A percentile compares a stretch with the other conserved stretches of the same genome.
Evolutionary conservation across 2,113 vertebrate genomes (phyloP).

Genomic region (Pterocles gutturalis): DNA sequence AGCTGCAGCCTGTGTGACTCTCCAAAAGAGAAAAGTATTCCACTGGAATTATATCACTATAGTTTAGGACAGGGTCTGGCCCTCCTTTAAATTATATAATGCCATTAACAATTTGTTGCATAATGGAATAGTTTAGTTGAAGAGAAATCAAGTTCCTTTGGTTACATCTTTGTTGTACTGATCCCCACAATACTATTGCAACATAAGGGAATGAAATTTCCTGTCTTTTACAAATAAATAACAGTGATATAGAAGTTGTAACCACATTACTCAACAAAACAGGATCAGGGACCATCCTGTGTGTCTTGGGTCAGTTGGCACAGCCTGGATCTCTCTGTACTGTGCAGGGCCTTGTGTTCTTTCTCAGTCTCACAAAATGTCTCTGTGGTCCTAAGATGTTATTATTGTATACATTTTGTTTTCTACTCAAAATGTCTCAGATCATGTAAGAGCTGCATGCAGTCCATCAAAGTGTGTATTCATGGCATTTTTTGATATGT

Average conservation of each 20-base stretch:
- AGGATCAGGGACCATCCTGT: neutral
- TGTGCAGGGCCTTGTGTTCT: neutral
- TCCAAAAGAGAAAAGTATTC: neutral
- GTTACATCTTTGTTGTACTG: neutral
- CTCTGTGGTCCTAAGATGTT: neutral
- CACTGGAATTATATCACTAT: neutral
- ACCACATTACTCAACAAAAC: neutral
- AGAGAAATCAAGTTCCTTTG: constrained; percentile 33
- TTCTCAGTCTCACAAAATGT: neutral
- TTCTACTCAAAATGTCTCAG: neutral
- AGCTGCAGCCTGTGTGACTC: neutral
- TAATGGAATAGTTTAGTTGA: constrained; percentile 45
- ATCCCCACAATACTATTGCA: neutral
- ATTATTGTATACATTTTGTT: neutral
- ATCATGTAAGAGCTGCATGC: neutral
- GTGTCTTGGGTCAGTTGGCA: neutral
- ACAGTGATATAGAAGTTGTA: neutral
- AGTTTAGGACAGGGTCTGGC: neutral
- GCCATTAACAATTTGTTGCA: constrained; percentile 10
- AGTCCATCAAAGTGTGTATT: neutral
- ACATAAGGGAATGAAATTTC: neutral
- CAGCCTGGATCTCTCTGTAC: neutral
- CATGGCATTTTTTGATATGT: neutral
- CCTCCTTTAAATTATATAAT: neutral
- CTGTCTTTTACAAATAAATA: neutral